Conservation (phyloP, 2,113 vertebrate genomes). For the Callipepla squamata region DNA sequence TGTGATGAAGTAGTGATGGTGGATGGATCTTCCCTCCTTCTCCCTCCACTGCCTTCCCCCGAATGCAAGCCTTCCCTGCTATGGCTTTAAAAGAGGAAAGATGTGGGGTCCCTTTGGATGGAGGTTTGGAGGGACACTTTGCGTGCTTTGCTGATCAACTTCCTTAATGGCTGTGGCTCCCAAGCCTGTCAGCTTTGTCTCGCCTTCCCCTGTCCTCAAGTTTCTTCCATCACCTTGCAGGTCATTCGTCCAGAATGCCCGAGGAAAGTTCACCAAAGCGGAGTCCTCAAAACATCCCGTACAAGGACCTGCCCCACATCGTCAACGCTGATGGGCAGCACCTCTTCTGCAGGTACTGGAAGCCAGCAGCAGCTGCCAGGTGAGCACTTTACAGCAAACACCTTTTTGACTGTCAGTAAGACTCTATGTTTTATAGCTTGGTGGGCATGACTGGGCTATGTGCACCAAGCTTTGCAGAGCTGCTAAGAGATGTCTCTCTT, state of each 20-base stretch:
- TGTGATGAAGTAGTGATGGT: conserved; percentile 47
- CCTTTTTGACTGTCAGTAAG: not conserved
- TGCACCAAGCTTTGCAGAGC: not conserved
- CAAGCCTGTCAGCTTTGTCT: not conserved
- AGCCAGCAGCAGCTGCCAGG: conserved; percentile 86
- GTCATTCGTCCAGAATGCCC: conserved; percentile 84
- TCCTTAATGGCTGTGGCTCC: not conserved
- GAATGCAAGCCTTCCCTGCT: conserved; percentile 46
- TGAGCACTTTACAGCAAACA: conserved; percentile 72
- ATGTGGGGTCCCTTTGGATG: not conserved
- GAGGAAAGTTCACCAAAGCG: conserved; percentile 84
- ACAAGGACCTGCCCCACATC: conserved; percentile 87
- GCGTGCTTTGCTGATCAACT: conserved; percentile 2
- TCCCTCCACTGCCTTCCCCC: not conserved
- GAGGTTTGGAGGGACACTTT: not conserved
- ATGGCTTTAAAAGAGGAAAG: not conserved
- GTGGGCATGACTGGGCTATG: not conserved
- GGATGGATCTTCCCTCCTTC: not conserved
- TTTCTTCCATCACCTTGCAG: conserved; percentile 57
- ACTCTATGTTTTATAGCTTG: not conserved
- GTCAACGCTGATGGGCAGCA: conserved; percentile 91
- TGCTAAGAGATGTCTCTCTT: not conserved
- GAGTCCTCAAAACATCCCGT: conserved; percentile 87
- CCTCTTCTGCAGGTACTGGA: conserved; percentile 97
- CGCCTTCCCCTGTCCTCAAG: conserved; percentile 15